Base-by-base conservation (phyloP, 2,113 vertebrate species). In the Hassar affinis region DNA sequence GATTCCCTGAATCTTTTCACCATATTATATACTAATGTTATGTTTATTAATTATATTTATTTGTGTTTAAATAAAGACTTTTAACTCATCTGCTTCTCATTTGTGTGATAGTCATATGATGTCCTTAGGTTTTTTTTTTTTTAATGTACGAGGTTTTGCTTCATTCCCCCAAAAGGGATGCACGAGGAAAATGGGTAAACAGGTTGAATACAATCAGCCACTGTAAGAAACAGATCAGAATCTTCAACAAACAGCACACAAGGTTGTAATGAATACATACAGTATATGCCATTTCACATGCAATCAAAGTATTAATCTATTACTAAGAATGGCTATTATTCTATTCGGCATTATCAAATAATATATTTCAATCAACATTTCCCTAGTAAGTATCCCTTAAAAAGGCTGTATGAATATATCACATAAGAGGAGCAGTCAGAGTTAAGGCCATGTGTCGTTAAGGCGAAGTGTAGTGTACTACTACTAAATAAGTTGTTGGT, bases 201-300 rank as follows among this genome's bases (percentile, higher is more conserved):
- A 95, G 81, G 86, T 95, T 72, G 88, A 93, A 87, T 78, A 92
- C 93, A 93, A 91, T 72, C 12, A 95, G 61, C 90, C 91, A 42
- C 83, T 95, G 79, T 93, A 94, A 87, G 93, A 95, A 88, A 93
- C 93, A 85, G 94, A 94, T 6, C 94, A 95, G 93, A 94, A 95
- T 77, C 86, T 95, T 82, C 95, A 95, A 82, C 94, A 95, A 89
- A 94, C 93, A 92, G 92, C 92, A 81, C 91, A 92, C 90, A 94
- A 95, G 91, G 94, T 96, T 49, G 56, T n/a, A 25, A 17, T 45
- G 49, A 47, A 72, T 7, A 81, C 35, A 80, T 22, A 62, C 18
- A 61, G n/a, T n/a, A n/a, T 25, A 56, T 42, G 38, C 9, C 64
- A 71, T n/a, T 72, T 14, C 12, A n/a, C 22, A 71, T n/a, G 42